Evolutionary conservation across 2,113 vertebrate genomes (phyloP).

Genomic region (Okapia johnstoni): DNA sequence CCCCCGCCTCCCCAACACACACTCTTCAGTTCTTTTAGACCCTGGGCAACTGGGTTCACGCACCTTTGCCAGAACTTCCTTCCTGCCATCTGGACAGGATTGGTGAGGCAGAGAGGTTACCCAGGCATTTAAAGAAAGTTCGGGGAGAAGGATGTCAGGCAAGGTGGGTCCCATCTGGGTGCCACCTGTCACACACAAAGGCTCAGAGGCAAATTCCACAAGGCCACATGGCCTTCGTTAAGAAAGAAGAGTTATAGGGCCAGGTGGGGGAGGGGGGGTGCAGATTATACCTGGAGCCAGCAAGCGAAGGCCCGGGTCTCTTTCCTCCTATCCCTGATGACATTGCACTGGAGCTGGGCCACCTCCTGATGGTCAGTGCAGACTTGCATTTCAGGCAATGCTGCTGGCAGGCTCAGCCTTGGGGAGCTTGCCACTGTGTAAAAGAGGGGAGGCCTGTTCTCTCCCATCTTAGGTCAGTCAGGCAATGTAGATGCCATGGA

Average conservation of each 20-base stretch:
- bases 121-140: background rate
- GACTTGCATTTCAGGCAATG: background rate
- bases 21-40: background rate
- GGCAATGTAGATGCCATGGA: background rate
- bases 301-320: background rate
- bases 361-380: background rate
- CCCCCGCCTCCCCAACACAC: background rate
- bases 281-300: background rate
- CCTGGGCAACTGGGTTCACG: background rate
- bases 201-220: background rate
- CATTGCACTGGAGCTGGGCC: background rate
- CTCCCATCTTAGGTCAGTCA: background rate
- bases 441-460: background rate
- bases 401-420: background rate
- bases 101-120: background rate
- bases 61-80: background rate
- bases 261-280: too few relatives aligned
- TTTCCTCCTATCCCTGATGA: background rate
- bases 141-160: background rate
- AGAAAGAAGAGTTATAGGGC: background rate
- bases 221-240: background rate
- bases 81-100: conserved; percentile 14
- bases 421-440: background rate
- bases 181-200: background rate
- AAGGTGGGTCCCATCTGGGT: background rate